Conservation (phyloP, 2,888 invertebrate species). For the Tanytarsus gracilentus region DNA sequence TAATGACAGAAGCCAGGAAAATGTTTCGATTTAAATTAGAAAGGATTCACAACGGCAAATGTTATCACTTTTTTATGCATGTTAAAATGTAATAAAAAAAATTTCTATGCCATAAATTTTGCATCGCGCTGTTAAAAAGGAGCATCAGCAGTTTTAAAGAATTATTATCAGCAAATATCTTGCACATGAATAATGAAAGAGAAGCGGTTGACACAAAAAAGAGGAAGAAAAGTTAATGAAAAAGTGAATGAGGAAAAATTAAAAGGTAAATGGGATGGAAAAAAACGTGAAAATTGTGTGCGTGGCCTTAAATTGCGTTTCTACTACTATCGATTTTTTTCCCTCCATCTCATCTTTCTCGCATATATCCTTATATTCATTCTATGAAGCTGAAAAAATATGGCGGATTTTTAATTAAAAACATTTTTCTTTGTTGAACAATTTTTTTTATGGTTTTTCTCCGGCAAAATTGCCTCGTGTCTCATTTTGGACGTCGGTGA, state of each 20-base stretch:
- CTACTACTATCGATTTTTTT: conserved; percentile 12
- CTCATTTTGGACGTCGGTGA: no score
- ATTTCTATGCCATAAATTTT: background rate
- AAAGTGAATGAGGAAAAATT: conserved; percentile 12
- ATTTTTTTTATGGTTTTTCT: conserved; percentile 5
- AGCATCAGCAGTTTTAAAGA: no score
- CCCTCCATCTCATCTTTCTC: background rate
- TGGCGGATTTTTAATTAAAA: conserved; percentile 18
- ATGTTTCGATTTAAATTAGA: no score
- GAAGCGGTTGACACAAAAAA: no score
- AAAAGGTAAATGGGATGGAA: conserved; percentile 11
- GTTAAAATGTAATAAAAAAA: background rate
- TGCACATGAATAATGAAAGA: conserved; percentile 14
- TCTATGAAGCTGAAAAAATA: conserved; percentile 1
- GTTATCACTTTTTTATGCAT: no score
- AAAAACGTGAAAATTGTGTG: conserved; percentile 17
- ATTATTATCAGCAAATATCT: conserved; percentile 10
- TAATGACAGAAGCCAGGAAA: no score
- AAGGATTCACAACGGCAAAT: no score
- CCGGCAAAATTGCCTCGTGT: background rate
- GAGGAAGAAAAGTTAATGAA: conserved; percentile 10
- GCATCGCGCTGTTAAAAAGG: background rate
- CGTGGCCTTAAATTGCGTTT: conserved; percentile 7
- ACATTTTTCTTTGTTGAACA: conserved; percentile 9
- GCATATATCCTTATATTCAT: background rate